Evolutionary conservation across 2,888 invertebrate genomes (phyloP).

Genomic region (Apoda limacodes): DNA sequence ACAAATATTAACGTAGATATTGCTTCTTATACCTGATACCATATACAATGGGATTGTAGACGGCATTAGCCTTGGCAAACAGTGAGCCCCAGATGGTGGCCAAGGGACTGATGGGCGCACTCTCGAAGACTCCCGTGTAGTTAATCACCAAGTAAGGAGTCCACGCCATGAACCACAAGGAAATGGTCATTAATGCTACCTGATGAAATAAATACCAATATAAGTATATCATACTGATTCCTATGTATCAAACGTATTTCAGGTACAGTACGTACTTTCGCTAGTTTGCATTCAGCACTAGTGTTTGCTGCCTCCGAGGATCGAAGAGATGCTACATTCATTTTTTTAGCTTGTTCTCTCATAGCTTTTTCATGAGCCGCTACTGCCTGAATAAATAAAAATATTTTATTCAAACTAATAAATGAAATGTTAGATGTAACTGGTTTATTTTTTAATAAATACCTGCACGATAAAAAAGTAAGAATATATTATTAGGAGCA

Average conservation of each 20-base stretch:
- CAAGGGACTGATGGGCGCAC: constrained; percentile 79
- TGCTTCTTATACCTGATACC: constrained; percentile 78
- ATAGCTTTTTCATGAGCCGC: constrained; percentile 87
- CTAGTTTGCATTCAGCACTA: constrained; percentile 88
- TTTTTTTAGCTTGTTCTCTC: constrained; percentile 93
- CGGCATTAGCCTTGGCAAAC: constrained; percentile 92
- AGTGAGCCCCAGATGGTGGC: constrained; percentile 91
- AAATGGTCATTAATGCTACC: constrained; percentile 91
- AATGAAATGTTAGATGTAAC: too few species aligned
- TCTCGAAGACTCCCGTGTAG: constrained; percentile 82
- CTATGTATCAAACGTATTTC: neutral
- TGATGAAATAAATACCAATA: constrained; percentile 23
- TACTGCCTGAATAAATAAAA: constrained; percentile 72
- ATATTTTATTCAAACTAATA: neutral
- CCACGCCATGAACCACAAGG: constrained; percentile 94
- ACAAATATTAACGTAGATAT: neutral
- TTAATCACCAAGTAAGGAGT: constrained; percentile 90
- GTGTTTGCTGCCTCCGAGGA: constrained; percentile 82
- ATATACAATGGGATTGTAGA: constrained; percentile 92
- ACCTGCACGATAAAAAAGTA: constrained; percentile 90
- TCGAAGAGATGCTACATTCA: constrained; percentile 90
- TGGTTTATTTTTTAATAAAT: too few species aligned
- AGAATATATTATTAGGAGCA: constrained; percentile 85
- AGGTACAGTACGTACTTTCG: constrained; percentile 70
- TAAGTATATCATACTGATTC: neutral